Conservation (phyloP, 2,113 vertebrate genomes). For the Etheostoma spectabile region DNA sequence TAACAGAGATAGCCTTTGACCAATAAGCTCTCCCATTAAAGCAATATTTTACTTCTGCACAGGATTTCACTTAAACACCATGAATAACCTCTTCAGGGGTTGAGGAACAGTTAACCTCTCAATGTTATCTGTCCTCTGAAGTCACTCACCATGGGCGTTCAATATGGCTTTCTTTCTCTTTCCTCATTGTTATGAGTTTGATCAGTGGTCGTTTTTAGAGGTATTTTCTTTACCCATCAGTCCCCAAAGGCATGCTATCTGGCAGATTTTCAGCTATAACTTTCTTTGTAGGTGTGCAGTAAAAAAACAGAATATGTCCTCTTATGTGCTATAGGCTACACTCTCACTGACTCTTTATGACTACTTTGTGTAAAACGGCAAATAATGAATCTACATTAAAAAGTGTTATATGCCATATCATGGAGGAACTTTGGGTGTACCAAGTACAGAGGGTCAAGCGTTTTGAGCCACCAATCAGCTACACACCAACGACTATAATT, state of each 20-base stretch:
- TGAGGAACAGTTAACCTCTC: constrained; percentile 21
- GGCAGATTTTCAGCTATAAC: background rate
- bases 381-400: background rate
- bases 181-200: background rate
- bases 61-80: constrained; percentile 18
- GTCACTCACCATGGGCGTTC: background rate
- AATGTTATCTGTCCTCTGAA: constrained; percentile 8
- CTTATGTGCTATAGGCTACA: background rate
- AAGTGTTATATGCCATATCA: background rate
- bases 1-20: constrained; percentile 37
- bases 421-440: background rate
- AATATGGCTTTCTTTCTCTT: background rate
- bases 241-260: background rate
- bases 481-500: background rate
- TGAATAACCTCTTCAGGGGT: constrained; percentile 18
- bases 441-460: background rate
- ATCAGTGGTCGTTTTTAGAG: background rate
- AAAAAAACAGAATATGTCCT: background rate
- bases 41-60: constrained; percentile 25
- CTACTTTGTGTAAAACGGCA: background rate
- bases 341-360: background rate
- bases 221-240: background rate
- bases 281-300: background rate
- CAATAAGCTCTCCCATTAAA: constrained; percentile 51
- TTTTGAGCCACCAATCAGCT: background rate